Conservation (phyloP, 2,888 invertebrate genomes). For the Habrosyne pyritoides region DNA sequence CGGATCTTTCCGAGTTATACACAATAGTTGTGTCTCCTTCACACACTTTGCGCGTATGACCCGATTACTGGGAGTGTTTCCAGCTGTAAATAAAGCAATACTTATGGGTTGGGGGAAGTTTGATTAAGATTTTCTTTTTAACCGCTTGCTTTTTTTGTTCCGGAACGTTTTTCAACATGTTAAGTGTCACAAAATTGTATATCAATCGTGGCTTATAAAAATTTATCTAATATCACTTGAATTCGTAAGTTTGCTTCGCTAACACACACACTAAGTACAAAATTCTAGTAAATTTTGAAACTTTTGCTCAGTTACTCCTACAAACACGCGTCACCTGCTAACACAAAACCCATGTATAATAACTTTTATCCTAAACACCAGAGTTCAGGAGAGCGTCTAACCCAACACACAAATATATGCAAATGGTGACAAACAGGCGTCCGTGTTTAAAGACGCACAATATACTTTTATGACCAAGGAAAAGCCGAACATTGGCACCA, state of each 20-base stretch:
- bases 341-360: background rate
- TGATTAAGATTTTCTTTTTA: conserved; percentile 7
- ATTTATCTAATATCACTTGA: too few relatives aligned
- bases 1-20: conserved; percentile 31
- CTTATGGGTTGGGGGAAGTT: conserved; percentile 8
- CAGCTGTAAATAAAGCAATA: conserved; percentile 35
- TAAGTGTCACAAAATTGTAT: too few relatives aligned
- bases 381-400: conserved; percentile 11
- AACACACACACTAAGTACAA: too few relatives aligned
- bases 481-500: conserved; percentile 63
- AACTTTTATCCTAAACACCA: conserved; percentile 14
- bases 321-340: background rate
- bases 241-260: too few relatives aligned
- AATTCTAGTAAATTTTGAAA: too few relatives aligned
- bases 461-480: conserved; percentile 80
- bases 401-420: conserved; percentile 54
- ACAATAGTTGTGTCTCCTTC: conserved; percentile 41
- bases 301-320: background rate
- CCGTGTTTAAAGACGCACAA: conserved; percentile 79
- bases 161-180: too few relatives aligned
- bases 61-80: conserved; percentile 38
- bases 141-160: background rate
- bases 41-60: conserved; percentile 31
- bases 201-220: too few relatives aligned
- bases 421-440: conserved; percentile 81